Evolutionary conservation across 2,113 vertebrate genomes (phyloP).

Genomic region (Machaerirhynchus nigripectus): DNA sequence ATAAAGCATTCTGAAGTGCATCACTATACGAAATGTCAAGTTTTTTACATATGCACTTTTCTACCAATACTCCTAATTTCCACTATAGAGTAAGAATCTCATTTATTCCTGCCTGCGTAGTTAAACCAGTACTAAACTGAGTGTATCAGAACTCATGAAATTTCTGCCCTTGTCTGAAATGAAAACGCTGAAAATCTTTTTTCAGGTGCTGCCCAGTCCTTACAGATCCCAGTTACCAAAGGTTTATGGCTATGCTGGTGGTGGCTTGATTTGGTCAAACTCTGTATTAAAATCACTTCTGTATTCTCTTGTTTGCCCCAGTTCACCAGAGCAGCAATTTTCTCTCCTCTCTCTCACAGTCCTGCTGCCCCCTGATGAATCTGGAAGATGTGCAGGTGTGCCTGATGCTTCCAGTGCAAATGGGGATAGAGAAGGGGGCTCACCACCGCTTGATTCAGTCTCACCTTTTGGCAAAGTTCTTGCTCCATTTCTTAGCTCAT

Average conservation of each 20-base stretch:
- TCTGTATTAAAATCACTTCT: neutral
- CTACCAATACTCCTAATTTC: neutral
- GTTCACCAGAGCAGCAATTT: neutral
- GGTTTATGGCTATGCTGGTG: neutral
- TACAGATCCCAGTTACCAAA: neutral
- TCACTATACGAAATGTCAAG: neutral
- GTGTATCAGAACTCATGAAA: neutral
- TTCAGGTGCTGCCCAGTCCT: neutral
- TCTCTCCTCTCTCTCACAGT: fast-evolving
- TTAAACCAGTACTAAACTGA: neutral
- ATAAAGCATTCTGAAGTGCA: neutral
- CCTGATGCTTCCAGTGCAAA: neutral
- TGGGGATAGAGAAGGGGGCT: neutral
- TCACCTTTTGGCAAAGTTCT: neutral
- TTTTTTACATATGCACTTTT: neutral
- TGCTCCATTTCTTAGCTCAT: neutral
- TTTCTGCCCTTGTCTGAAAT: neutral
- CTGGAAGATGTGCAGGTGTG: neutral
- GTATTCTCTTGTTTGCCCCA: neutral
- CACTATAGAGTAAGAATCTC: neutral
- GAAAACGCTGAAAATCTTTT: neutral
- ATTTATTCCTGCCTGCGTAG: neutral
- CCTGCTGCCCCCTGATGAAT: neutral
- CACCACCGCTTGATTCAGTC: neutral
- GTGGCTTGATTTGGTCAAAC: neutral